phyloP scores from a whole-genome alignment of 2,888 invertebrate species.

The Rutpela maculata region DNA sequence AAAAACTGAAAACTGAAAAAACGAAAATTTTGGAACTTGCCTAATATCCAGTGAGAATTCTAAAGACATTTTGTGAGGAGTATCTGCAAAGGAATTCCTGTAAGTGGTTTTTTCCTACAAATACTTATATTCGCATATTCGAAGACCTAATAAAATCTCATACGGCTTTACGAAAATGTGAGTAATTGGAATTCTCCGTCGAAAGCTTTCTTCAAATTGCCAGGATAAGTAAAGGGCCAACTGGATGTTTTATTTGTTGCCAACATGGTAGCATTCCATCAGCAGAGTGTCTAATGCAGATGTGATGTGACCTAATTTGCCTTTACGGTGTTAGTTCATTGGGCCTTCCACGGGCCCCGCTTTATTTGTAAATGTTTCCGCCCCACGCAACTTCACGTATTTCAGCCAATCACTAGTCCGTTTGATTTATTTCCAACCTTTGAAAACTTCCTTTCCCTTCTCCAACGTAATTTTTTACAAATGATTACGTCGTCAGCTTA shows the following conservation, averaged over 20 bases:
- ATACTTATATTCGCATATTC: constrained; percentile 3
- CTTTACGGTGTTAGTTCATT: constrained; percentile 12
- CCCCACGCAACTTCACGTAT: constrained; percentile 62
- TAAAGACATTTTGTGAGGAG: neutral
- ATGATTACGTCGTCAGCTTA: constrained; percentile 47
- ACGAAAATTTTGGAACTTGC: neutral
- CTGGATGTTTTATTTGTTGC: constrained; percentile 12
- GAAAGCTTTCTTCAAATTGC: constrained; percentile 16
- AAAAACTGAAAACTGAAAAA: neutral
- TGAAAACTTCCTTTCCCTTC: constrained; percentile 54
- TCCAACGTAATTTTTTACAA: constrained; percentile 53
- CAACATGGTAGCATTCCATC: constrained; percentile 33
- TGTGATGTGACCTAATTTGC: constrained; percentile 47
- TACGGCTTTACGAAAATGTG: constrained; percentile 10
- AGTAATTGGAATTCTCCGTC: constrained; percentile 18
- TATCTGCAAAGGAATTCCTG: neutral
- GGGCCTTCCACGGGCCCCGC: constrained; percentile 48
- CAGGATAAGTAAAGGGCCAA: neutral
- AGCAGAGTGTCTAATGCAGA: constrained; percentile 46
- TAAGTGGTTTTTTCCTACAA: constrained; percentile 7
- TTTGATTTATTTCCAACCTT: constrained; percentile 63
- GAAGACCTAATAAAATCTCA: constrained; percentile 18
- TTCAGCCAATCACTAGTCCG: constrained; percentile 58
- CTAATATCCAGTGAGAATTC: neutral
- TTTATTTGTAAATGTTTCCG: constrained; percentile 61